Percentiles rank a stretch among this genome's conserved stretches.
Conservation (phyloP, 37 sponge, comb jelly and placozoan species). For the Chondrosia reniformis region DNA sequence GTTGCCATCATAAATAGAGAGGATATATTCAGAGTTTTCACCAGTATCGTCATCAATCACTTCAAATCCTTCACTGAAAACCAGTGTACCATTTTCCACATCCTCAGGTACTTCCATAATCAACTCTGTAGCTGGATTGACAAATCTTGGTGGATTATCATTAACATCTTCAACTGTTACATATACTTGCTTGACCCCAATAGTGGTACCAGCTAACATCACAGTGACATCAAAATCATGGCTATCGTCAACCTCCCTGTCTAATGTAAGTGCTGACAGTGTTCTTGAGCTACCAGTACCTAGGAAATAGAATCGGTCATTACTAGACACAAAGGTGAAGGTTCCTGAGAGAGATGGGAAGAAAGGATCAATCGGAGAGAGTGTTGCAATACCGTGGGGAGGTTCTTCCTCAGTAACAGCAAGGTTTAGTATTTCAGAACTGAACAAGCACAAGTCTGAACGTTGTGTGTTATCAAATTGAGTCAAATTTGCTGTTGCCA, state of each 20-base stretch:
- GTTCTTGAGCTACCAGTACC: not conserved
- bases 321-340: not conserved
- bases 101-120: too few species aligned
- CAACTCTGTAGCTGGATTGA: too few species aligned
- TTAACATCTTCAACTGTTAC: conserved; percentile 51
- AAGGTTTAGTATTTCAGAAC: not conserved
- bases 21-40: conserved; percentile 20
- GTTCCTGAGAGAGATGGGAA: not conserved
- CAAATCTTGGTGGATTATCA: conserved; percentile 62
- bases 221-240: not conserved
- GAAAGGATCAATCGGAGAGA: conserved; percentile 7
- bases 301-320: conserved; percentile 1
- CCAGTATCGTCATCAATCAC: conserved; percentile 36
- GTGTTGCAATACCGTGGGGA: not conserved
- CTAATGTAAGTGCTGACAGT: not conserved
- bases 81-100: not conserved
- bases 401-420: conserved; percentile 11
- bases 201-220: not conserved
- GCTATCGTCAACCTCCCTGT: not conserved
- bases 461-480: not conserved
- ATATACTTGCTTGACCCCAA: conserved; percentile 23
- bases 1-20: conserved; percentile 38
- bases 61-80: not conserved
- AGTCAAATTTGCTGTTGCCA: not conserved
- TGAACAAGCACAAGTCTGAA: conserved; percentile 2